A percentile compares a stretch with the other conserved stretches of the same genome.
These are phyloP conservation scores for Tiaroga cobitis DNA, from an alignment of 2,797 vertebrate species.

Conservation along the genomic window DNA sequence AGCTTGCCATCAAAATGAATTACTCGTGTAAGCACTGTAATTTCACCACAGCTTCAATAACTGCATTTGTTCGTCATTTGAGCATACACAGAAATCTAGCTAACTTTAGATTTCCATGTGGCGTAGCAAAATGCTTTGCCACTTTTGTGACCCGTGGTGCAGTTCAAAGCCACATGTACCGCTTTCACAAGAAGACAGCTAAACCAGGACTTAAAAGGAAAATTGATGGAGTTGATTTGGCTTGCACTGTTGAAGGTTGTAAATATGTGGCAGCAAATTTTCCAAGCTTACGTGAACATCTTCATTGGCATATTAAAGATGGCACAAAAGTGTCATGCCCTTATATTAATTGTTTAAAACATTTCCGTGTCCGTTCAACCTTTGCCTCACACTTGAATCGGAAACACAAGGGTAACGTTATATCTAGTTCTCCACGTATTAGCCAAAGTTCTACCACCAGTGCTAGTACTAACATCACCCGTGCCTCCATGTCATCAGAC, in stretches of 20 bases:
- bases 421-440: neutral
- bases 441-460: neutral
- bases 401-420: neutral
- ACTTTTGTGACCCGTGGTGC: too few species aligned
- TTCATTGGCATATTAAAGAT: too few species aligned
- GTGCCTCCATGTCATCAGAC: too few species aligned
- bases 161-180: too few species aligned
- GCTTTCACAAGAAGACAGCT: too few species aligned
- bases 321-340: neutral
- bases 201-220: neutral
- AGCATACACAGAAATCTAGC: neutral
- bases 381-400: neutral
- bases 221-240: neutral
- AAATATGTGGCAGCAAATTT: neutral
- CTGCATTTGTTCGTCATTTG: neutral
- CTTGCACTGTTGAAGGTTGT: neutral
- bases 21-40: neutral
- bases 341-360: neutral
- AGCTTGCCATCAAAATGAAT: neutral
- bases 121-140: too few species aligned
- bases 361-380: neutral
- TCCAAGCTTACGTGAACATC: too few species aligned
- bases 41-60: neutral
- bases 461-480: too few species aligned
- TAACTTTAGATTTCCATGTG: neutral